These are phyloP conservation scores for Callipepla californica DNA, from an alignment of 2,113 vertebrate genomes.

Conservation along the genomic window DNA sequence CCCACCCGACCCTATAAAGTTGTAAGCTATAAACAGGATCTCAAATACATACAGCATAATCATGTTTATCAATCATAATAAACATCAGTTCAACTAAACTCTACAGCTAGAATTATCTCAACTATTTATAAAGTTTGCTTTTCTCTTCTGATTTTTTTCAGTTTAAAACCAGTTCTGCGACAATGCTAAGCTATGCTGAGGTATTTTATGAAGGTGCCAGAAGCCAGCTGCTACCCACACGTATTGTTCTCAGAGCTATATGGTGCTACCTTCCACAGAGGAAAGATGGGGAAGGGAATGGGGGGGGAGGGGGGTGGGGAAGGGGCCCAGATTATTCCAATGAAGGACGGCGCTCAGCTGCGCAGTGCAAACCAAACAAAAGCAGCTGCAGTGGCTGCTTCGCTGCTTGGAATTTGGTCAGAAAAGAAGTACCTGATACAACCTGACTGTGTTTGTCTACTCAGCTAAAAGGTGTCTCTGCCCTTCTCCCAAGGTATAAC, in stretches of 20 bases:
- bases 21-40: conserved; percentile 81
- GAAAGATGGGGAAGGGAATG: background rate
- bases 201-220: conserved; percentile 92
- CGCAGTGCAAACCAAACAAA: background rate
- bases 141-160: conserved; percentile 80
- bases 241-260: conserved; percentile 72
- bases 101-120: conserved; percentile 85
- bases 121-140: conserved; percentile 86
- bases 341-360: conserved; percentile 20
- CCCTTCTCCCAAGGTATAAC: background rate
- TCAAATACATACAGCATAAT: conserved; percentile 80
- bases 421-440: background rate
- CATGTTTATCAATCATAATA: conserved; percentile 77
- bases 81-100: conserved; percentile 88
- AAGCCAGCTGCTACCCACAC: conserved; percentile 77
- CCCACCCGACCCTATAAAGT: conserved; percentile 74
- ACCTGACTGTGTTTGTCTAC: background rate
- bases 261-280: conserved; percentile 64
- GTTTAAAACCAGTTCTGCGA: conserved; percentile 86
- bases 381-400: background rate
- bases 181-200: conserved; percentile 92
- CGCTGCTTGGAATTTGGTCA: background rate
- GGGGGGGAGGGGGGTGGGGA: background rate
- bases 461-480: background rate
- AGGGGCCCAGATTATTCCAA: conserved; percentile 49